Evolutionary conservation across 2,113 vertebrate genomes (phyloP), one percentile per base, ranked within the genome.

Genomic region (Puntigrus tetrazona): DNA sequence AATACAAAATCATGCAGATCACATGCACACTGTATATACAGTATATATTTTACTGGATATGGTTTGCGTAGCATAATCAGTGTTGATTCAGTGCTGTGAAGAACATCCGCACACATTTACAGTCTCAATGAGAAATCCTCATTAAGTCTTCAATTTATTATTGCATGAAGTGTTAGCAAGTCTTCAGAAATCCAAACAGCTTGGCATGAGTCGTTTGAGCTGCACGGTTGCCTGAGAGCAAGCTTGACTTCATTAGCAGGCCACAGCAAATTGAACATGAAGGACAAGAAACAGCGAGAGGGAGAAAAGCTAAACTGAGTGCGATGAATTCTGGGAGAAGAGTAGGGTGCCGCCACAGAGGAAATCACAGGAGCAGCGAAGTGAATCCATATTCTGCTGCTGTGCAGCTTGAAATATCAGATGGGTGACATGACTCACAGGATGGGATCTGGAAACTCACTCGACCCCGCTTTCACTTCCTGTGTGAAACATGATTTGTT

Each of bases 191-290:
- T 34, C 45, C 65, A 82, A 55, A 70, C 80, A 70, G 45, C 45
- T 25, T 70, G 47, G 65, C 29, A 79, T 79, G 84, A 85, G 87
- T 78, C 78, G 83, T 90, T 89, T 90, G 88, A 87, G 84, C 83
- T 81, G 85, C 83, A 78, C 55, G 20, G 84, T n/a, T 85, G 87
- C 78, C 52, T 88, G 81, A 75, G 85, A 89, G 86, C 89, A 81
- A 86, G 82, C 78, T 77, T 11, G 72, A 88, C 85, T 87, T 90
- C 87, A 90, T 91, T 89, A 89, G 88, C 85, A 79, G 75, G 84
- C 80, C 84, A 50, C 34, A 78, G 55, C 65, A 65, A 84, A 88
- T 87, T 90, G 83, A 86, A 89, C 85, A 89, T 85, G 85, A 91
- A 89, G 75, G 80, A 70, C 83, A 85, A 65, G 43, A 65, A 84